These are phyloP conservation scores for Lucilia cuprina DNA, from an alignment of 1,140 invertebrate species.

Conservation along the genomic window DNA sequence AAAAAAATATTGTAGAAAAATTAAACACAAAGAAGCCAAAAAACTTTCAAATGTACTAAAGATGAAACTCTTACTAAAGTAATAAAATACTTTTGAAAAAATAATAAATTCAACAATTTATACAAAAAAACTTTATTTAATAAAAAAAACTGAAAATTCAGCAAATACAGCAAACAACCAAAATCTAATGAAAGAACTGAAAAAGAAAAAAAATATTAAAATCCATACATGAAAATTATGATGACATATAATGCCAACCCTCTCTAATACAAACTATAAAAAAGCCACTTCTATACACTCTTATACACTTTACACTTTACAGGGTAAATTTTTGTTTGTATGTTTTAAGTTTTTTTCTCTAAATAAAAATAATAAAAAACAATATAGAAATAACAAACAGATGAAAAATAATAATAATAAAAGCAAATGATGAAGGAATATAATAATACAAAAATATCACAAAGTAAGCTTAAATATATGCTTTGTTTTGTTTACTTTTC, in stretches of 20 bases:
- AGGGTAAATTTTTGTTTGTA: not conserved
- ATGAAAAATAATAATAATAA: slow-evolving; percentile 10
- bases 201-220: not conserved
- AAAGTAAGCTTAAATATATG: slow-evolving; percentile 4
- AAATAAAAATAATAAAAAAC: not conserved
- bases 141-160: not conserved
- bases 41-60: not conserved
- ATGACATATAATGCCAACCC: slow-evolving; percentile 10
- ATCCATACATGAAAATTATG: not conserved
- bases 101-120: not conserved
- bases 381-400: not conserved
- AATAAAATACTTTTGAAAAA: not conserved
- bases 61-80: not conserved
- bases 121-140: not conserved
- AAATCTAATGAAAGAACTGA: not conserved
- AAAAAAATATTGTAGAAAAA: too few relatives aligned
- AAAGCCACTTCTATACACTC: not conserved
- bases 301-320: not conserved
- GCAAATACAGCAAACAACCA: not conserved
- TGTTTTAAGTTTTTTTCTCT: not conserved
- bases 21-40: not conserved
- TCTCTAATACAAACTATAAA: not conserved
- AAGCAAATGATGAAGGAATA: not conserved
- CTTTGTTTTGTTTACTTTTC: slow-evolving; percentile 1
- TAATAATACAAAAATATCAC: not conserved